Base-by-base conservation (phyloP, 2,888 invertebrate species). In the Gastracanthus pulcherrimus region DNA sequence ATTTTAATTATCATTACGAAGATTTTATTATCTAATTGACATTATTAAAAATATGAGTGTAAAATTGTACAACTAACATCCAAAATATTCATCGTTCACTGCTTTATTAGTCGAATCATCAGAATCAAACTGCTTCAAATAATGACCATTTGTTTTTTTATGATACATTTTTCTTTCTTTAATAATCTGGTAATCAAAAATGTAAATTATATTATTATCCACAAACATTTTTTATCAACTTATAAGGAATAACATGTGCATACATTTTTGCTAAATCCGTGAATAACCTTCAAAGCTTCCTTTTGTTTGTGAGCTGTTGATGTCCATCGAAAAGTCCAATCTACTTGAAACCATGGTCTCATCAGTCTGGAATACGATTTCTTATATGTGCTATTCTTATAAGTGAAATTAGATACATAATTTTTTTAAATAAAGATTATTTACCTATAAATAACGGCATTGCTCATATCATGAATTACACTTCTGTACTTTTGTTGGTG, bases 281-380 rank as follows among this genome's bases (percentile, higher is more conserved):
- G 94, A 29, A 94, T 89, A 19, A 92, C 90, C 58, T 91, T 87
- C 1, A 94, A 86, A 67, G 92, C 89, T 58, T 87, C 87, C 1
- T 89, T 87, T 84, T 95, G 94, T 70, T 92, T 90, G 84, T 90
- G 92, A 6, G 94, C 94, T 1, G 91, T 87, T 1, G 92, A 88
- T 0, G 93, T 91, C 0, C 93, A 82, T 64, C 93, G 92, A 89
- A 94, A 96, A 51, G 95, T 87, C 2, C 92, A 89, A 48, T 94
- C 92, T 0, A 91, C 86, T 87, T 94, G 93, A 1, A 94, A 89
- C 92, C 95, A 94, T 0, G 96, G 93, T 78, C 92, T 93, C 0
- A 92, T 86, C 0, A 92, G 81, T 82, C 89, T 87, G n/a, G n/a
- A n/a, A n/a, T n/a, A n/a, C n/a, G 55, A 75, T n/a, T n/a, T n/a